phyloP scores from a whole-genome alignment of 2,113 vertebrate genomes.

The Felis catus region F.catus_Fca126_mat1.0 CM031421.1:107952001-107952500 shows the following conservation, averaged over 20 bases:
- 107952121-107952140: not conserved
- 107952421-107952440: rapidly evolving
- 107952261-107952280: conserved; percentile 29
- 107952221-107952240: not conserved
- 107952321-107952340: not conserved
- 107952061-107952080: not conserved
- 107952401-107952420: not conserved
- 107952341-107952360: not conserved
- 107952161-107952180: conserved; percentile 26
- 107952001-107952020: not conserved
- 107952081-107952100: not conserved
- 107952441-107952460: too few relatives aligned
- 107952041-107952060: not conserved
- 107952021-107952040: not conserved
- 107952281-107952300: conserved; percentile 11
- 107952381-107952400: not conserved
- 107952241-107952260: not conserved
- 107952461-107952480: not conserved
- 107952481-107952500: not conserved
- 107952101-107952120: not conserved
- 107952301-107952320: not conserved
- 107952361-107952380: not conserved
- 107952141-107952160: not conserved
- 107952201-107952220: conserved; percentile 5
- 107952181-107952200: conserved; percentile 29